These are phyloP conservation scores for Chiroxiphia lanceolata DNA, from an alignment of 2,797 vertebrate genomes.

Conservation along the genomic window DNA sequence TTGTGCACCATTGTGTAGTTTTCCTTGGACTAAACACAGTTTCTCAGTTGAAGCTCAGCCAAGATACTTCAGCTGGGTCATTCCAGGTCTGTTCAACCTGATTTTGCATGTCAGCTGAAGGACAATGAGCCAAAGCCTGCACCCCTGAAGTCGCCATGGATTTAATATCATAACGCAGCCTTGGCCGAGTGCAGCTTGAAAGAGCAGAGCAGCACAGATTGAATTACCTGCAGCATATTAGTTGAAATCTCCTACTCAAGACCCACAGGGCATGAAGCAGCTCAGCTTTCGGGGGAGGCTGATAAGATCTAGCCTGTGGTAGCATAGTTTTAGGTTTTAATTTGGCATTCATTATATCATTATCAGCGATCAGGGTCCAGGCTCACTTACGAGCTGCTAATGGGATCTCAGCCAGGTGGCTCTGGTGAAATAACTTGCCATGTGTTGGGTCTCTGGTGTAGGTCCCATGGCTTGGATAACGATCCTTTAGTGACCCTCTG, in stretches of 20 bases:
- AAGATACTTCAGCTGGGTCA: background rate
- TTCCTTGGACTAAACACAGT: background rate
- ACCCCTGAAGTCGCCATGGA: background rate
- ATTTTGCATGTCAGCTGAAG: constrained; percentile 44
- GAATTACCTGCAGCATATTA: constrained; percentile 43
- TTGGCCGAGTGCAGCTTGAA: background rate
- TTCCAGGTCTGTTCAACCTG: constrained; percentile 6
- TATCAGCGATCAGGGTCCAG: background rate
- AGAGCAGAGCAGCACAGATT: background rate
- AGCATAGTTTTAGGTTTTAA: constrained; percentile 26
- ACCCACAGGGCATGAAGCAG: background rate
- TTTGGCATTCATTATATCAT: constrained; percentile 21
- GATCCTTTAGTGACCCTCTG: background rate
- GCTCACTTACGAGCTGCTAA: background rate
- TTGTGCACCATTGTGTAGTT: background rate
- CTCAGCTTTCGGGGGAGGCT: constrained; percentile 15
- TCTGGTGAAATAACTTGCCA: background rate
- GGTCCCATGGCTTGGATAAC: rapidly evolving
- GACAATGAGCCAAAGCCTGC: constrained; percentile 4
- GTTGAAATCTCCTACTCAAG: background rate
- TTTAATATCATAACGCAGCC: constrained; percentile 50
- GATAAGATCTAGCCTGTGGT: constrained; percentile 28
- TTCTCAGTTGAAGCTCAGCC: background rate
- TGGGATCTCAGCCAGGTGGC: background rate
- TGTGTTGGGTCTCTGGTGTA: background rate